These are phyloP conservation scores for Ophioderma brevispina DNA, from an alignment of 35 echinoderm and acorn worm genomes.

Conservation along the genomic window DNA sequence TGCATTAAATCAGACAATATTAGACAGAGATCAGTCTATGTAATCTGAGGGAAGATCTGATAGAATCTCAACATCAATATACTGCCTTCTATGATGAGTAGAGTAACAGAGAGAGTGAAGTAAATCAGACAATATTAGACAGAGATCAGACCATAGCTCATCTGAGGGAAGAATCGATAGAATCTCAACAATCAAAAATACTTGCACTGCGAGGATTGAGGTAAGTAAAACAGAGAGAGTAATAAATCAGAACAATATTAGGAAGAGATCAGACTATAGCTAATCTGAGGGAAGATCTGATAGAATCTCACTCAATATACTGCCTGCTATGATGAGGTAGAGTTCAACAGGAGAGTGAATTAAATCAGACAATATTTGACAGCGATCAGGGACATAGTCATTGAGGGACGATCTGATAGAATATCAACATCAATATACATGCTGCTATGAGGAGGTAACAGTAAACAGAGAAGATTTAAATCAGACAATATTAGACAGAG, in stretches of 20 bases:
- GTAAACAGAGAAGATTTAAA: background rate
- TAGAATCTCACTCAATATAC: conserved; percentile 85
- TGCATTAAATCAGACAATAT: no score
- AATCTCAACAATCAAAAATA: no score
- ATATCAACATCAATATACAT: conserved; percentile 80
- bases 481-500: no score
- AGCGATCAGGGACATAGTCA: conserved; percentile 37
- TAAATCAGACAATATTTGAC: background rate
- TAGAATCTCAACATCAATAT: no score
- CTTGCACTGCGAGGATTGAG: no score
- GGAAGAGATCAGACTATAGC: conserved; percentile 31
- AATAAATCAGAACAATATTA: no score
- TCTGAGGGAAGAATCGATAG: no score
- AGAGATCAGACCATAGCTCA: no score
- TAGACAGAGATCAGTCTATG: conserved; percentile 31
- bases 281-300: conserved; percentile 57
- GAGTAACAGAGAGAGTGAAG: no score
- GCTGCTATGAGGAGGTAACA: conserved; percentile 93
- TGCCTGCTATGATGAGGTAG: conserved; percentile 76
- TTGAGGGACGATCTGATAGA: conserved; percentile 69
- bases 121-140: no score
- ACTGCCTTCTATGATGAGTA: no score
- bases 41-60: conserved; percentile 33
- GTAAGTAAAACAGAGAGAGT: no score
- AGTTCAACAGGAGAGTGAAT: background rate